Base-by-base conservation (phyloP, 2,797 vertebrate genomes). In the Thamnophis elegans region DNA sequence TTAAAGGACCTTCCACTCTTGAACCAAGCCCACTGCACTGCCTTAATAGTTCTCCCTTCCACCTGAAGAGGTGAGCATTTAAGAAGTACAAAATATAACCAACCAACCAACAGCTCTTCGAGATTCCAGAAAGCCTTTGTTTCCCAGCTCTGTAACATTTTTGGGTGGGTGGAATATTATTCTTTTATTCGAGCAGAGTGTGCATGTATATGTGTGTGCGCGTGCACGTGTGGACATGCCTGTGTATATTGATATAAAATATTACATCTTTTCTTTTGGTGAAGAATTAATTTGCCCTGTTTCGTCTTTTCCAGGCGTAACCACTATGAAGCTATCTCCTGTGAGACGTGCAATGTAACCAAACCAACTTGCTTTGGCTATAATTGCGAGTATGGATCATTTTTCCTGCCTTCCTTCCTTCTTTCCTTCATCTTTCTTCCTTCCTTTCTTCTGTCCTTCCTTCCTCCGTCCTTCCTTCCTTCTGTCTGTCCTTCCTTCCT, bases 281-380 rank as follows among this genome's bases (percentile, higher is more conserved):
- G 16, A 54, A 8, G 56, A 5, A 54, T 58, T 18, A 25, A 60
- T 85, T 60, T 36, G 22, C 36, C 20, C 5, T 9, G 2, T 54
- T 82, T 62, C 89, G 56, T 0, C 89, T 11, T 90, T 42, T 92
- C 5, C 94, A 96, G 96, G 96, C 56, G 94, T 96, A 86, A 96
- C 65, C 92, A 89, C 22, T 96, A 96, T 0, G 56, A 94, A 8
- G 94, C 95, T 8, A 55, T 97, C 92, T 95, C 96, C 9, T 96
- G 96, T 90, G n/a, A 0, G 54, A 96, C 94, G n/a, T 97, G 96
- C 87, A 95, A 90, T 0, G 53, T 94, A 82, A 95, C 95, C 0
- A 94, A 91, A 0, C 91, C 94, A 1, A 9, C 94, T 53, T 97
- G 96, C 90, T 97, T 96, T n/a, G 96, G 96, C 88, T 97, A 97